Base-by-base conservation (phyloP, 1,140 invertebrate species). In the Dryas iulia region DNA sequence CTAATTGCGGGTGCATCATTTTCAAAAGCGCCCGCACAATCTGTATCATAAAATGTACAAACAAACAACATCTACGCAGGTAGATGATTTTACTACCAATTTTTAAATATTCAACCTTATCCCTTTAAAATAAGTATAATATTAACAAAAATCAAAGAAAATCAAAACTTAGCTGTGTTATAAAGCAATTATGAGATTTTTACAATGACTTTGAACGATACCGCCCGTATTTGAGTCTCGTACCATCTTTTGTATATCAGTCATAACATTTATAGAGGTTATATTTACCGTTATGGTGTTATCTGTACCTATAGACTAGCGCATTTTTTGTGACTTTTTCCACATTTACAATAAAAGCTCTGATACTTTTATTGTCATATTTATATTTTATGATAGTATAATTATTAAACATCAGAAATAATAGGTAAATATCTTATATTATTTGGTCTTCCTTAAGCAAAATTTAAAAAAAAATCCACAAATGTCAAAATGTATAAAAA, bases 171-270 rank as follows among this genome's bases (percentile, higher is more conserved):
- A 12, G 23, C 54, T n/a, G n/a, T 39, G 53, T 59, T 60, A 58
- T 72, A 70, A 61, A 70, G 56, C 66, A 72, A 69, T 74, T 72
- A 72, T 57, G 54, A 69, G 47, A 68, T 56, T 68, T 73, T 73
- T 73, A 73, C 72, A 71, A 69, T 47, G 8, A 5, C 72, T 67
- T 73, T 73, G 72, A 60, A 39, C 31, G 31, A 61, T 52, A 26
- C 66, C 63, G 33, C 60, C 72, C 47, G 33, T 31, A 12, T 62
- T 52, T 28, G 24, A 14, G 23, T 25, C 33, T 26, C 26, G 14
- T 47, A 63, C 31, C 59, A 62, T 63, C 66, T 64, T 60, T 73
- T 71, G 58, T 71, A 47, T 47, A 52, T 70, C 52, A 31, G 53
- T 56, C 26, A 63, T 35, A 18, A 53, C 54, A 56, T 56, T 31